Evolutionary conservation across 2,888 invertebrate species (phyloP), one percentile per base, ranked within the genome.

Genomic region (Drosophila cognata): DNA sequence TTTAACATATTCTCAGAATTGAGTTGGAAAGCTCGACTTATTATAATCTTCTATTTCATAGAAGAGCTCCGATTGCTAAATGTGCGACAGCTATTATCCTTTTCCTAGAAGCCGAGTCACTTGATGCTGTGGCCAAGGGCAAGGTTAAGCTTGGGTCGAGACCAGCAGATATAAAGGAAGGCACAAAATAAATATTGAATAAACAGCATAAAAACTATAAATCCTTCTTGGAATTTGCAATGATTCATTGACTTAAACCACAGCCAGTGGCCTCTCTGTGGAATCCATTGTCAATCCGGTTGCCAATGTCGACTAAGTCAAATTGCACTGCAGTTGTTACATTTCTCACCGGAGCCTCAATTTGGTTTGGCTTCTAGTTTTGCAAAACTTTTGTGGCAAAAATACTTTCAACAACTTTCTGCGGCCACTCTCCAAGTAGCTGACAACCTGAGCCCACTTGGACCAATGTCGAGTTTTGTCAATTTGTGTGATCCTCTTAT

Each of bases 331-430:
- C 82, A 75, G 75, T 82, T 84, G 79, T 71, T 75, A 82, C 68
- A 79, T 79, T 82, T 84, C 82, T 87, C 84, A 71, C 69, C 70
- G 71, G 57, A 31, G 58, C 53, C 71, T 29, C 68, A 56, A 31
- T 43, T 64, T 61, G 57, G 56, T 48, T 63, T 81, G 72, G 73
- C 69, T 77, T 84, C 79, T 79, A 89, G 90, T 88, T 84, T 84
- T 52, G 46, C 29, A 46, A 84, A 84, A 90, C 88, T 89, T 85
- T 88, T 79, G 71, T 70, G 77, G 79, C 71, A 84, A 88, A 84
- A 38, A 88, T 81, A 84, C 82, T 88, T 87, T 61, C 3, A 55
- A 51, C 53, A 78, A 84, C 66, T 84, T 89, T 70, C 18, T 35
- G 46, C 52, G 59, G 62, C 60, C 59, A 64, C 51, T 48, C 53